Base-by-base conservation (phyloP, 1,140 invertebrate species). In the Pissodes strobi region DNA sequence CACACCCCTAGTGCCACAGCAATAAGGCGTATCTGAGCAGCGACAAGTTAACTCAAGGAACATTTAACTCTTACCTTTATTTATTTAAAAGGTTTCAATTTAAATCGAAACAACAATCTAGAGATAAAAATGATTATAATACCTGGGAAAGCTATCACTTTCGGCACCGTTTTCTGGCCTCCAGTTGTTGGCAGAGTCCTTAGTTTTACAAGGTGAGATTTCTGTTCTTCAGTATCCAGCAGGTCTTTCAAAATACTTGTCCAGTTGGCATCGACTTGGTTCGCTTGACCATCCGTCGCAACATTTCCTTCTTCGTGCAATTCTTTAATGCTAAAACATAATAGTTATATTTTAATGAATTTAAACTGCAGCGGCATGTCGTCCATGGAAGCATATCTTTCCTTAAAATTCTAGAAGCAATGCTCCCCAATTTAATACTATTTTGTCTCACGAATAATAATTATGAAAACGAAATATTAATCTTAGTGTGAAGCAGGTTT, bases 141-240 rank as follows among this genome's bases (percentile, higher is more conserved):
- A 55, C 52, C 56, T 21, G 56, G 56, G 13, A 58, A 37, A 23
- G 21, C 39, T n/a, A 58, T 43, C 5, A 58, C 17, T 27, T 12
- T 25, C 1, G 56, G 56, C 21, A 18, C 10, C 8, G 8, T 30
- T 17, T 8, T 41, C 5, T 15, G 2, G 10, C 34, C 25, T 37
- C 3, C 5, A 8, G 8, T 15, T 21, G 45, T 15, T 6, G 5
- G 12, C 10, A 13, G 27, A 2, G 23, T 30, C 34, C 34, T 52
- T n/a, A 52, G 3, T 17, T 27, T 52, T 8, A 52, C 10, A 13
- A 27, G 4, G 17, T 1, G 8, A 12, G 23, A 27, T 5, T n/a
- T 30, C 18, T 52, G 2, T 21, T 52, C 23, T 4, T 52, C 17
- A 34, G 1, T 30, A 0, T 52, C n/a, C 22, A 52, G 2, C 5